Base-by-base conservation (phyloP, 2,888 invertebrate genomes). In the Drosophila sordidula region DNA sequence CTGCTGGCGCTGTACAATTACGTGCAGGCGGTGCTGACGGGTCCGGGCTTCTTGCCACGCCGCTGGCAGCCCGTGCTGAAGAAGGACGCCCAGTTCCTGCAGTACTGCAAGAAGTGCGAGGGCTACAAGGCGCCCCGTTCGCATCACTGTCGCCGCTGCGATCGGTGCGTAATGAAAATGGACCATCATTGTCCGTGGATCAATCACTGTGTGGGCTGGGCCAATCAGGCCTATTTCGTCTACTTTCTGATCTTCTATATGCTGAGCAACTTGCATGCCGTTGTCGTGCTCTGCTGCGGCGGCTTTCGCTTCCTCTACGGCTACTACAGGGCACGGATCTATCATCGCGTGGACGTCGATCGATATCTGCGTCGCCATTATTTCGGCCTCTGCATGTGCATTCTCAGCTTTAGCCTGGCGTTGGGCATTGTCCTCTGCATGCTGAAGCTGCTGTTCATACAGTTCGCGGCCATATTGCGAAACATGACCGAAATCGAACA, bases 131-230 rank as follows among this genome's bases (percentile, higher is more conserved):
- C 98, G 6, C 99, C 98, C 0, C 94, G 99, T 87, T 95, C 98
- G 64, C 99, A 99, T 93, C 99, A 99, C 91, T 99, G 99, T 92
- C 94, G 97, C 84, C 98, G 97, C 94, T 99, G 98, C 93, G 95
- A 95, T 55, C 94, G 96, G 59, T 99, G 99, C 93, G 95, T 98
- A 0, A 94, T 97, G 92, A 99, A 99, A 93, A 94, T 99, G 98
- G 99, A 99, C 91, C 99, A 99, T 91, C 97, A 99, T 91, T 99
- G 99, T 91, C 98, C 99, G 0, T 99, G 99, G 99, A 98, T 99
- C 88, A 99, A 99, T 73, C 90, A 96, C 92, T 99, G 99, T 89
- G 98, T 98, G 59, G 99, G 99, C 0, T 98, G 98, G 93, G 93
- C 94, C 11, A 99, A 99, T 93, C 99, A 99, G 86, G 95, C 95